Evolutionary conservation across 2,888 invertebrate genomes (phyloP).

Genomic region (Cryptocephalus moraei): DNA sequence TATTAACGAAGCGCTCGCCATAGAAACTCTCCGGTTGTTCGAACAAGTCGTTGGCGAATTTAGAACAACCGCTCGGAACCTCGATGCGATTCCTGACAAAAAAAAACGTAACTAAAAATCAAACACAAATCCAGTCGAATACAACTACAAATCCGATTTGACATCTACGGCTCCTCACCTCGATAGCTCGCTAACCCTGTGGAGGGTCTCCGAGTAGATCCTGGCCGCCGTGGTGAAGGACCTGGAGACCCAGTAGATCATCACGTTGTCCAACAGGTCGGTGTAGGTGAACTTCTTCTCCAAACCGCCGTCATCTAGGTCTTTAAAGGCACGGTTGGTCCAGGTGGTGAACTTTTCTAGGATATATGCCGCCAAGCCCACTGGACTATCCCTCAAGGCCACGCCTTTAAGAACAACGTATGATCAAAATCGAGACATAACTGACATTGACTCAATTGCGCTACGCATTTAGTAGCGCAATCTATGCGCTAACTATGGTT

Average conservation of each 20-base stretch:
- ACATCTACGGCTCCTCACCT: conserved; percentile 27
- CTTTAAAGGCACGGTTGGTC: conserved; percentile 47
- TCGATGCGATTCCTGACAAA: background rate
- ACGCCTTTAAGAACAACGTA: conserved; percentile 44
- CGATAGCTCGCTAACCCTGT: background rate
- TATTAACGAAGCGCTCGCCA: conserved; percentile 9
- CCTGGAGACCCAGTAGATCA: conserved; percentile 71
- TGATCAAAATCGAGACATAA: too few relatives aligned
- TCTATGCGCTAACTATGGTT: too few relatives aligned
- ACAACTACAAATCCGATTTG: background rate
- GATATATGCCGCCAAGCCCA: conserved; percentile 81
- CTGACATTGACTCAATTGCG: too few relatives aligned
- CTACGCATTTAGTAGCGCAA: too few relatives aligned
- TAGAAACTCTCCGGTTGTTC: conserved; percentile 43
- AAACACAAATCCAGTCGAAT: too few relatives aligned
- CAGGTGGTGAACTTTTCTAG: conserved; percentile 79
- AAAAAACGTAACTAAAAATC: background rate
- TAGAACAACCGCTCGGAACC: background rate
- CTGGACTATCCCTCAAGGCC: conserved; percentile 64
- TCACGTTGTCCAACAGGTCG: conserved; percentile 65
- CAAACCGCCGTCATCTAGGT: conserved; percentile 55
- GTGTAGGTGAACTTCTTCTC: conserved; percentile 56
- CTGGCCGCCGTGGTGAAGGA: conserved; percentile 66
- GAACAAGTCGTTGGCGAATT: background rate
- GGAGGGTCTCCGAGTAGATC: conserved; percentile 58